Percentiles rank a stretch among this genome's conserved stretches.
phyloP scores from a whole-genome alignment of 1,140 invertebrate species.

The Trachymyrmex cornetzi region DNA sequence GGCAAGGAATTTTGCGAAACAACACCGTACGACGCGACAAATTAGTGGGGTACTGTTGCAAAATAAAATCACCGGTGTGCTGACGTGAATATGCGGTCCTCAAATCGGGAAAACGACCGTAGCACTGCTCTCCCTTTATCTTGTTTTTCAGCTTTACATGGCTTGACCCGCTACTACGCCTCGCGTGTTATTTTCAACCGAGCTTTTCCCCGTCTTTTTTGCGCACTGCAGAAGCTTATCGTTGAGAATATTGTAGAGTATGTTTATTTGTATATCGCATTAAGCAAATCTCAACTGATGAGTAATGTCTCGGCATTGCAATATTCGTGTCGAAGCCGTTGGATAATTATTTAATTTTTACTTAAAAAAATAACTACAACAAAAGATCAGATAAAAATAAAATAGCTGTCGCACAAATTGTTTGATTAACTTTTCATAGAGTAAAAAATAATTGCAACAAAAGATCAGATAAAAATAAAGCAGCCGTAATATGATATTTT shows the following conservation, averaged over 20 bases:
- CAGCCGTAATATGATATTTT: not conserved
- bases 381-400: not conserved
- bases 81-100: slow-evolving; percentile 8
- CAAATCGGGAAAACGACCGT: slow-evolving; percentile 35
- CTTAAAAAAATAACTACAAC: not conserved
- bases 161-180: slow-evolving; percentile 13
- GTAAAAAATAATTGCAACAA: not conserved
- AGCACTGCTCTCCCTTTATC: not conserved
- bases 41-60: slow-evolving; percentile 19
- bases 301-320: not conserved
- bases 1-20: slow-evolving; percentile 29
- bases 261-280: slow-evolving; percentile 50
- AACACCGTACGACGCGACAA: slow-evolving; percentile 27
- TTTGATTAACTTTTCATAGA: slow-evolving; percentile 18
- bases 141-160: slow-evolving; percentile 18
- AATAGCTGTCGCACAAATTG: not conserved
- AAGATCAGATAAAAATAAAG: not conserved
- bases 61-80: slow-evolving; percentile 28
- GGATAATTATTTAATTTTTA: slow-evolving; percentile 4
- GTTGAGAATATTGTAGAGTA: not conserved
- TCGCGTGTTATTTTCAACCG: slow-evolving; percentile 41
- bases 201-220: slow-evolving; percentile 23
- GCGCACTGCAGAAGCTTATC: slow-evolving; percentile 33
- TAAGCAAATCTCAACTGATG: slow-evolving; percentile 41
- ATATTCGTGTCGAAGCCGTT: not conserved